Conservation (phyloP, 2,113 vertebrate genomes). For the Mustelus asterias region DNA sequence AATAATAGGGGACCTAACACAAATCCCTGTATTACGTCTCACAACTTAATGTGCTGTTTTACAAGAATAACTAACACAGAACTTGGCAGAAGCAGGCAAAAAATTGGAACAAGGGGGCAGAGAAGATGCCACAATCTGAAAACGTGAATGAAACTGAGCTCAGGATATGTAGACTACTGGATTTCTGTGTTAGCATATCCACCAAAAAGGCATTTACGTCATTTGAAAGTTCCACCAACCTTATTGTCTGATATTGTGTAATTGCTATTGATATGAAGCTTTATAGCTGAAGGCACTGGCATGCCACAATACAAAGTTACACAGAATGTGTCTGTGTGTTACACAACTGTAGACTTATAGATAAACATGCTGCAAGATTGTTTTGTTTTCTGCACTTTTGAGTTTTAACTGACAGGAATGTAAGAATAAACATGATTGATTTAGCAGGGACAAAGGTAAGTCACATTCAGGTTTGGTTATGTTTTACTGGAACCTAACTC, state of each 20-base stretch:
- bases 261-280: neutral
- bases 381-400: neutral
- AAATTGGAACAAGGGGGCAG: neutral
- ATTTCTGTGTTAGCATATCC: neutral
- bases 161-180: neutral
- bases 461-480: neutral
- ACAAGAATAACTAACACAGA: no score
- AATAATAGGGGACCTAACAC: no score
- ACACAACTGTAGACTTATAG: neutral
- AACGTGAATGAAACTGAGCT: neutral
- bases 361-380: neutral
- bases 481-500: neutral
- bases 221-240: neutral
- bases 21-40: no score
- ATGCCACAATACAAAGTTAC: neutral
- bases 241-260: neutral
- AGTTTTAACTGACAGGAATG: neutral
- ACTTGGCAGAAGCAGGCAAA: no score
- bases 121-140: neutral
- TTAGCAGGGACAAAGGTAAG: neutral
- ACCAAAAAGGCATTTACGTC: neutral
- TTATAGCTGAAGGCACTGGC: neutral
- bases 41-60: no score
- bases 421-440: neutral
- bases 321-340: neutral